Evolutionary conservation across 2,113 vertebrate genomes (phyloP).

Genomic region (Tupaia chinensis): DNA sequence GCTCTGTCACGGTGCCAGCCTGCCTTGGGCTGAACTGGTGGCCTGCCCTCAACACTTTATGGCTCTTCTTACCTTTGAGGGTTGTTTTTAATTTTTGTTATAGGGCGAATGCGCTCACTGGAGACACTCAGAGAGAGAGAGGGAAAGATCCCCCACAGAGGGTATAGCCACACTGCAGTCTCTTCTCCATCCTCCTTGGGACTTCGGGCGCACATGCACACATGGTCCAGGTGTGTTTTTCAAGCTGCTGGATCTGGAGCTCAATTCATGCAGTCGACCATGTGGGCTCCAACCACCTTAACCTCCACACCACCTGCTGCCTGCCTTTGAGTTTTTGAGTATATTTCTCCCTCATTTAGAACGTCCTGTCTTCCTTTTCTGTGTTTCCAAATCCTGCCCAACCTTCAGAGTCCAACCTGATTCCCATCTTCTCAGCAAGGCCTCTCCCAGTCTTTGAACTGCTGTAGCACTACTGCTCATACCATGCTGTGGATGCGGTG

Average conservation of each 20-base stretch:
- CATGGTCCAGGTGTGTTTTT: too few species aligned
- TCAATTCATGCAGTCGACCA: too few species aligned
- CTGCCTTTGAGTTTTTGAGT: background rate
- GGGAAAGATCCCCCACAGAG: too few species aligned
- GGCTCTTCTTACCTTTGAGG: background rate
- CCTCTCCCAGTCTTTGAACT: background rate
- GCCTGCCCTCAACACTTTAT: background rate
- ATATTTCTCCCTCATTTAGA: background rate
- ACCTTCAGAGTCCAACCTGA: background rate
- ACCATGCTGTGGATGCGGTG: accelerated
- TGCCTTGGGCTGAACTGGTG: background rate
- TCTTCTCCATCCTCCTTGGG: too few species aligned
- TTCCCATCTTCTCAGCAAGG: background rate
- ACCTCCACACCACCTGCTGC: too few species aligned
- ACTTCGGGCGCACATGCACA: too few species aligned
- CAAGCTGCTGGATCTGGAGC: too few species aligned
- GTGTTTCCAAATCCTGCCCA: background rate
- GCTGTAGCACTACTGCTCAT: background rate
- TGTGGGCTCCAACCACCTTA: too few species aligned
- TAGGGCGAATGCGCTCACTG: too few species aligned
- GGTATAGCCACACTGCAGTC: too few species aligned
- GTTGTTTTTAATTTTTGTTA: too few species aligned
- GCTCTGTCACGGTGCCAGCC: background rate
- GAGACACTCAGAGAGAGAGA: too few species aligned
- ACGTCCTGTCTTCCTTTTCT: background rate